phyloP scores from a whole-genome alignment of 2,113 vertebrate genomes.

The Sciurus niger region DNA sequence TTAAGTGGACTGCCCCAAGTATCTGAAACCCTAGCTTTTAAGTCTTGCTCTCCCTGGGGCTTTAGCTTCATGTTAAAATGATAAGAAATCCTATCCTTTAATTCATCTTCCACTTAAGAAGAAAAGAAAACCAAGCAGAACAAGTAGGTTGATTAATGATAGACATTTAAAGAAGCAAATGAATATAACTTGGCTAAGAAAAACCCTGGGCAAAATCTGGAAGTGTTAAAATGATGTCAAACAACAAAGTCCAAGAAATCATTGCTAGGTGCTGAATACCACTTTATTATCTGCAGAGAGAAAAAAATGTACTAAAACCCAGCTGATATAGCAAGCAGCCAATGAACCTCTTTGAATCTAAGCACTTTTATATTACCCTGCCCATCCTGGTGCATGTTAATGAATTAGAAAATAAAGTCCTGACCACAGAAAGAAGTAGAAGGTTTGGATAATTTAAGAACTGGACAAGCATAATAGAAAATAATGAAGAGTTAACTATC shows the following conservation, averaged over 20 bases:
- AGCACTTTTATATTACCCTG: background rate
- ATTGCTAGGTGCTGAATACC: background rate
- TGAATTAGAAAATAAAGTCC: background rate
- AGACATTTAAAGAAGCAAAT: background rate
- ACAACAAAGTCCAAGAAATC: background rate
- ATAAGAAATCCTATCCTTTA: slow-evolving; percentile 39
- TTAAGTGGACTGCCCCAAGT: background rate
- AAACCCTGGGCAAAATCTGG: background rate
- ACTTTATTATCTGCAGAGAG: background rate
- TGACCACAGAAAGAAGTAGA: background rate
- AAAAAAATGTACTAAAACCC: slow-evolving; percentile 24
- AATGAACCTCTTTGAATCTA: background rate
- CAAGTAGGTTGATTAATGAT: background rate
- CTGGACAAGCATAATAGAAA: background rate
- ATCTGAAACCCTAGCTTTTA: slow-evolving; percentile 26
- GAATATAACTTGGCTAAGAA: background rate
- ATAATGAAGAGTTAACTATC: background rate
- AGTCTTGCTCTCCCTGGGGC: background rate
- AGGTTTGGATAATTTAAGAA: background rate
- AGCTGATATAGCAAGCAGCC: background rate
- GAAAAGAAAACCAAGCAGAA: slow-evolving; percentile 17
- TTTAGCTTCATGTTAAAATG: background rate
- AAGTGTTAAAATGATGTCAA: slow-evolving; percentile 6
- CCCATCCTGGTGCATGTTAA: background rate
- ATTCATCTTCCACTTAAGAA: slow-evolving; percentile 50